A percentile compares a stretch with the other conserved stretches of the same genome.
These are phyloP conservation scores for Exaiptasia diaphana DNA, from an alignment of 64 coral and sea anemone genomes.

Conservation along the genomic window DNA sequence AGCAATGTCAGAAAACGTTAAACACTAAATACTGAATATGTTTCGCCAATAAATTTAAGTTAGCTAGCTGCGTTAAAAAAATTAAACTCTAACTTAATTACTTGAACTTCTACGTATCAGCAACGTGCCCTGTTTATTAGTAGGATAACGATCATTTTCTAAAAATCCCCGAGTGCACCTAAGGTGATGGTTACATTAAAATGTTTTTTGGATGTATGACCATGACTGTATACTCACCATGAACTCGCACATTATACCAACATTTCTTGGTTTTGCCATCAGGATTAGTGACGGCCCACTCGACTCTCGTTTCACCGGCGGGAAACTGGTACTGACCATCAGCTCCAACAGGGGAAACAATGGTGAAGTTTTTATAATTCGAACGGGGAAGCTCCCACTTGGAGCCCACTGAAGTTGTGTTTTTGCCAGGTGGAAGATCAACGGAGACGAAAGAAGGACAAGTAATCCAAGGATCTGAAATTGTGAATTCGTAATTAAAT, in stretches of 20 bases:
- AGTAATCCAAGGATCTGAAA: not conserved
- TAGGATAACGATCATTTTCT: too few relatives aligned
- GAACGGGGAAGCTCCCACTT: not conserved
- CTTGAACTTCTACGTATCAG: too few relatives aligned
- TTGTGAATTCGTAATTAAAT: not conserved
- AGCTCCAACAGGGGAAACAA: not conserved
- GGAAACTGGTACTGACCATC: not conserved
- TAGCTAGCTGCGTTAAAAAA: too few relatives aligned
- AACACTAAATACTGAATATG: too few relatives aligned
- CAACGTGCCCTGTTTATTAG: too few relatives aligned
- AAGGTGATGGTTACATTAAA: too few relatives aligned
- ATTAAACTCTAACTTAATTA: too few relatives aligned
- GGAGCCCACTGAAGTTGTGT: not conserved
- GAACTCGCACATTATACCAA: not conserved
- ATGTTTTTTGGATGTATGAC: too few relatives aligned
- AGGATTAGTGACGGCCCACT: not conserved
- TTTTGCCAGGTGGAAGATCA: not conserved
- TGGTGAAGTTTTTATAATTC: not conserved
- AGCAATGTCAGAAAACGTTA: too few relatives aligned
- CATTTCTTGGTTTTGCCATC: not conserved
- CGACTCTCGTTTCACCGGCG: not conserved
- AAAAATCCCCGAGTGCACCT: too few relatives aligned
- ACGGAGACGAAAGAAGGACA: not conserved
- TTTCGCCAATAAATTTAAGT: too few relatives aligned
- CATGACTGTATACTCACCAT: too few relatives aligned